Evolutionary conservation across 2,113 vertebrate species (phyloP).

Genomic region (Chinchilla lanigera): DNA sequence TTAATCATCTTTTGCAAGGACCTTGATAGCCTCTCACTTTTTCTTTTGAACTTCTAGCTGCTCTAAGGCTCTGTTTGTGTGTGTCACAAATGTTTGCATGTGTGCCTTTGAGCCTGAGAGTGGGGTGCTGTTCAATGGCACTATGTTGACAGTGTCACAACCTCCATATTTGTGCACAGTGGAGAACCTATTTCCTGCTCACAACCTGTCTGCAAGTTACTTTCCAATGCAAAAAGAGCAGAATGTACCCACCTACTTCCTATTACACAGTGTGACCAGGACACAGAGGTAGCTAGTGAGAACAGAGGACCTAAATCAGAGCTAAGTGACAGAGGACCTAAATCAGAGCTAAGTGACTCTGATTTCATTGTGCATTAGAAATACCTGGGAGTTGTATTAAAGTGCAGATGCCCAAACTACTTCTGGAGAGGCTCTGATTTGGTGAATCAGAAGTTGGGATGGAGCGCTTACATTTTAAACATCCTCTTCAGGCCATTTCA

Average conservation of each 20-base stretch:
- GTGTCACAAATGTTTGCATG: neutral
- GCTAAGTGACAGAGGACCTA: neutral
- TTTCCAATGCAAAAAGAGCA: conserved; percentile 38
- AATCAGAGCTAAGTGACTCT: neutral
- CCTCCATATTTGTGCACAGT: neutral
- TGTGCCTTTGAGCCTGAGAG: fast-evolving
- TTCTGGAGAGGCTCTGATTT: neutral
- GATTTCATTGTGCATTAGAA: neutral
- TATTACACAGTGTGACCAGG: neutral
- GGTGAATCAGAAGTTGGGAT: neutral
- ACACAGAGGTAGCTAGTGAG: neutral
- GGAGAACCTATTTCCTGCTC: conserved; percentile 54
- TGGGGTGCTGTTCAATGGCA: neutral
- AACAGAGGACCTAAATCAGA: conserved; percentile 6
- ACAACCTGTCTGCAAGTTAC: neutral
- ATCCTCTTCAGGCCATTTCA: conserved; percentile 11
- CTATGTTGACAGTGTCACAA: neutral
- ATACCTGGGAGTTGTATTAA: neutral
- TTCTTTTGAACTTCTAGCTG: neutral
- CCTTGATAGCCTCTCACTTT: conserved; percentile 20
- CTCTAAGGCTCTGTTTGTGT: neutral
- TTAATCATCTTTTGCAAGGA: neutral
- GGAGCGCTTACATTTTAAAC: neutral
- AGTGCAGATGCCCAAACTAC: neutral
- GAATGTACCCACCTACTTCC: conserved; percentile 6